Conservation (phyloP, 2,888 invertebrate genomes). For the Ophion obscuratus region DNA sequence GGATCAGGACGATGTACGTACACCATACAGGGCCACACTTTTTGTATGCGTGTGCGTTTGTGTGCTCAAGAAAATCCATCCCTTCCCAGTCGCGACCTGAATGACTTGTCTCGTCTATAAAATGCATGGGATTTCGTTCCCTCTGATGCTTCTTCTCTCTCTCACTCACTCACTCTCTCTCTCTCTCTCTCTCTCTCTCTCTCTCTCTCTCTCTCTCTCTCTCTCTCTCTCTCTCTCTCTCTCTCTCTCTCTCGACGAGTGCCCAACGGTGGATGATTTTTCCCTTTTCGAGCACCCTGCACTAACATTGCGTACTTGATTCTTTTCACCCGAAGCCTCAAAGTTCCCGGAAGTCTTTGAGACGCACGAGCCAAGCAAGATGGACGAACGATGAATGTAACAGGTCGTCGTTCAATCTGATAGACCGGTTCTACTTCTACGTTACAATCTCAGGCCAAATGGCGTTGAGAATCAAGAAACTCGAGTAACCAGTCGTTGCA, state of each 20-base stretch:
- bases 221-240: slow-evolving; percentile 1
- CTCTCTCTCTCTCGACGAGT: slow-evolving; percentile 17
- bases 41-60: slow-evolving; percentile 16
- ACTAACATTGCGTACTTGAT: slow-evolving; percentile 33
- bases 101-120: slow-evolving; percentile 80
- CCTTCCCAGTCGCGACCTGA: slow-evolving; percentile 75
- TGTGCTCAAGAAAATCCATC: slow-evolving; percentile 67
- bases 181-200: slow-evolving; percentile 15
- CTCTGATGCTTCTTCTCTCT: slow-evolving; percentile 67
- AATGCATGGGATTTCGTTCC: slow-evolving; percentile 82
- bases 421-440: neutral
- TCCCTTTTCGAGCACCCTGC: neutral
- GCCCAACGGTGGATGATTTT: slow-evolving; percentile 11
- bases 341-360: slow-evolving; percentile 15
- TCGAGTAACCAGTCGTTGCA: slow-evolving; percentile 43
- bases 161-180: slow-evolving; percentile 10
- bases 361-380: neutral
- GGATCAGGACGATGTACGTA: slow-evolving; percentile 25
- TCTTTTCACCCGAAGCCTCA: slow-evolving; percentile 13
- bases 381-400: slow-evolving; percentile 78
- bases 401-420: slow-evolving; percentile 75
- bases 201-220: neutral
- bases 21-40: slow-evolving; percentile 83
- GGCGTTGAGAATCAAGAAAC: slow-evolving; percentile 55
- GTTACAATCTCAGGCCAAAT: neutral